A percentile compares a stretch with the other conserved stretches of the same genome.
phyloP scores from a whole-genome alignment of 1,140 invertebrate genomes.

The Dreissena rostriformis region DNA sequence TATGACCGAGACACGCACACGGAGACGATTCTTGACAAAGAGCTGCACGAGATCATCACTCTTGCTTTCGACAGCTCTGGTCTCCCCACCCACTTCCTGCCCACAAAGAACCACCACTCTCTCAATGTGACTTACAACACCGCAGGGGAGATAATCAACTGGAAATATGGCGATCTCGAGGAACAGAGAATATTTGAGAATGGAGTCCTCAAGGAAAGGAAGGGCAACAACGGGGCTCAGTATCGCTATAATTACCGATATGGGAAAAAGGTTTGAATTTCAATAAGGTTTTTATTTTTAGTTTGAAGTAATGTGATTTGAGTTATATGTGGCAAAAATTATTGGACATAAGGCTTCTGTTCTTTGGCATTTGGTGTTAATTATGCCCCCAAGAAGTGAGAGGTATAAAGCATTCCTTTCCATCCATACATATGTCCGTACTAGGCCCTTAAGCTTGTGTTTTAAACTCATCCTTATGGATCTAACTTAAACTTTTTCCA shows the following conservation, averaged over 20 bases:
- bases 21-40: conserved; percentile 94
- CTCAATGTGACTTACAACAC: conserved; percentile 90
- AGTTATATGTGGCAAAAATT: too few relatives aligned
- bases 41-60: conserved; percentile 90
- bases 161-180: conserved; percentile 93
- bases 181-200: conserved; percentile 93
- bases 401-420: too few relatives aligned
- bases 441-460: too few relatives aligned
- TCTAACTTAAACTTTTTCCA: too few relatives aligned
- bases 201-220: conserved; percentile 91
- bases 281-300: too few relatives aligned
- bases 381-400: too few relatives aligned
- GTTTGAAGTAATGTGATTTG: too few relatives aligned
- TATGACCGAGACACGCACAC: conserved; percentile 93
- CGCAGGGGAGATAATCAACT: conserved; percentile 94
- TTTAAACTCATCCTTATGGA: too few relatives aligned
- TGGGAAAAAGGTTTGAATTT: conserved; percentile 69
- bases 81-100: conserved; percentile 85
- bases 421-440: too few relatives aligned
- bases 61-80: conserved; percentile 94
- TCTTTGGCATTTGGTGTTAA: too few relatives aligned
- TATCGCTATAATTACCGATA: conserved; percentile 85
- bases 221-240: conserved; percentile 87
- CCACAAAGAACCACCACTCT: conserved; percentile 86
- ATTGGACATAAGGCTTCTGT: too few relatives aligned